A percentile compares a stretch with the other conserved stretches of the same genome.
Evolutionary conservation across 2,888 invertebrate species (phyloP).

Genomic region (Heterodera filipjevi): DNA sequence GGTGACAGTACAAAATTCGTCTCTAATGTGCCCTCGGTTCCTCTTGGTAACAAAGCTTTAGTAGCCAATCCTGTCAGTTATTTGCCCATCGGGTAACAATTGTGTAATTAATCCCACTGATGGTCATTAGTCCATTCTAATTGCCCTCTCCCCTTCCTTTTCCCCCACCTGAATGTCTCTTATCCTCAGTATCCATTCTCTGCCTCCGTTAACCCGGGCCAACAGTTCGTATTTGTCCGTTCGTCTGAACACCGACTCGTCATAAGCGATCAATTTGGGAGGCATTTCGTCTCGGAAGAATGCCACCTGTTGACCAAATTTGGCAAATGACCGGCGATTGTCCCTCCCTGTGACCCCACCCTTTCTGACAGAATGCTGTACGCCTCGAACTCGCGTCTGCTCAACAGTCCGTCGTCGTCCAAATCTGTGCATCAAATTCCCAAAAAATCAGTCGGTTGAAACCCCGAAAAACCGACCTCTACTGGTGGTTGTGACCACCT

Average conservation of each 20-base stretch:
- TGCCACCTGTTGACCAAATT: conserved; percentile 55
- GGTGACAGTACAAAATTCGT: not conserved
- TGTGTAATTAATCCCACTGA: too few species aligned
- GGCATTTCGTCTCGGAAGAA: conserved; percentile 60
- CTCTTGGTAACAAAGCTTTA: not conserved
- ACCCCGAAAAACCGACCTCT: too few species aligned
- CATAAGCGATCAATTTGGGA: conserved; percentile 55
- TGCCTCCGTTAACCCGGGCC: conserved; percentile 74
- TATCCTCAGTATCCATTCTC: conserved; percentile 86
- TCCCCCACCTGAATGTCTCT: conserved; percentile 75
- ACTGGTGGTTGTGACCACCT: too few species aligned
- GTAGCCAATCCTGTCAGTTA: too few species aligned
- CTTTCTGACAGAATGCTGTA: conserved; percentile 40
- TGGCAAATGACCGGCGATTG: too few species aligned
- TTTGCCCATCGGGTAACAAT: too few species aligned
- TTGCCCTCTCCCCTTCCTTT: not conserved
- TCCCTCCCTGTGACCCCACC: too few species aligned
- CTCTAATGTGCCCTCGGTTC: not conserved
- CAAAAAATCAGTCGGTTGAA: too few species aligned
- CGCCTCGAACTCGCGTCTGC: conserved; percentile 55
- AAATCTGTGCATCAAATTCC: too few species aligned
- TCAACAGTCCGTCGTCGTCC: conserved; percentile 67
- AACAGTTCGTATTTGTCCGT: conserved; percentile 62
- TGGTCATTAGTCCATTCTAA: too few species aligned
- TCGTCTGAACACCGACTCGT: conserved; percentile 53